These are phyloP conservation scores for Campopleginae sp. DNA, from an alignment of 2,888 invertebrate species.

Conservation along the genomic window DNA sequence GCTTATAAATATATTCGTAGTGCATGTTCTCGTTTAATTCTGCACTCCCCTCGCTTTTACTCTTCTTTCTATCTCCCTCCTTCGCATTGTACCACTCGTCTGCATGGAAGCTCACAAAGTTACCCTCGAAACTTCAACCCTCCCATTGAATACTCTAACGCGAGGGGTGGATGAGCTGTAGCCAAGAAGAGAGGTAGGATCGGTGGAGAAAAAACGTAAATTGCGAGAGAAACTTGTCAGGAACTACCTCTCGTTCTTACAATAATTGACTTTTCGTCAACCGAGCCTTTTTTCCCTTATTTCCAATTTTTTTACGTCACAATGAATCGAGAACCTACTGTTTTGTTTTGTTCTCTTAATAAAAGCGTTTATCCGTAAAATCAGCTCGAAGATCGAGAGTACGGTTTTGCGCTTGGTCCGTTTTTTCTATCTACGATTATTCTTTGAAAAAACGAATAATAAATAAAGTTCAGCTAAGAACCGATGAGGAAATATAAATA, in stretches of 20 bases:
- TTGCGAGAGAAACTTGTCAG: slow-evolving; percentile 23
- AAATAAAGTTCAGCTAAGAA: background rate
- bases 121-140: slow-evolving; percentile 53
- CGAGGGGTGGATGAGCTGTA: slow-evolving; percentile 45
- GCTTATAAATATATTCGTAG: slow-evolving; percentile 8
- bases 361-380: background rate
- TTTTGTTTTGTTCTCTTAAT: background rate
- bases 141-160: slow-evolving; percentile 25
- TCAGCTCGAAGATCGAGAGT: background rate
- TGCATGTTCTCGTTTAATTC: slow-evolving; percentile 18
- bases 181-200: slow-evolving; percentile 15
- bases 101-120: slow-evolving; percentile 57
- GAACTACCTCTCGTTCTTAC: slow-evolving; percentile 16
- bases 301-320: slow-evolving; percentile 3
- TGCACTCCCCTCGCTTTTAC: background rate
- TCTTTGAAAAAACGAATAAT: background rate
- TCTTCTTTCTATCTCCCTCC: slow-evolving; percentile 1
- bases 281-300: slow-evolving; percentile 12
- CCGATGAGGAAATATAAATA: background rate
- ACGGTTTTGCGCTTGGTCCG: background rate
- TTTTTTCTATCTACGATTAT: background rate
- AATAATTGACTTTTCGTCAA: slow-evolving; percentile 47
- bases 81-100: slow-evolving; percentile 46
- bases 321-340: background rate
- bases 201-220: slow-evolving; percentile 21